These are phyloP conservation scores for Nanorana parkeri DNA, from an alignment of 2,113 vertebrate species.

Conservation along the genomic window DNA sequence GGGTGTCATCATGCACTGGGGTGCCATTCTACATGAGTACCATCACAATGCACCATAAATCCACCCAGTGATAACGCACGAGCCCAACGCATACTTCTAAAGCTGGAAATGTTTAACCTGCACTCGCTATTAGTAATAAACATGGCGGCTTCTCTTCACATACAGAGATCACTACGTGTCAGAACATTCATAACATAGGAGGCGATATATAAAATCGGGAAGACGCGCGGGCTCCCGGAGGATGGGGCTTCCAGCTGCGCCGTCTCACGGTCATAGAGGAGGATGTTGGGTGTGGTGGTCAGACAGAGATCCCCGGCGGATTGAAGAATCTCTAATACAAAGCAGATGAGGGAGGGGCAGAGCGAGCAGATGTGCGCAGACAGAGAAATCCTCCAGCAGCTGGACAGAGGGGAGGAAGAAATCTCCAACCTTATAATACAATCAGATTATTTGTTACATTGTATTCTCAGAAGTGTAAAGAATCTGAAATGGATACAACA, in stretches of 20 bases:
- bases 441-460: no score
- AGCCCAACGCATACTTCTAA: no score
- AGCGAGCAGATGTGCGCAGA: not conserved
- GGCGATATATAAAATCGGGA: not conserved
- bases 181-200: not conserved
- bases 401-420: not conserved
- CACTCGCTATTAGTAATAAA: no score
- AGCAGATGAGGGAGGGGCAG: not conserved
- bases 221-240: not conserved
- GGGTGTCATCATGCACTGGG: no score
- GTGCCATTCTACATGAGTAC: no score
- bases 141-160: no score
- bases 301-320: conserved; percentile 3
- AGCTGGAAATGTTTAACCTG: no score
- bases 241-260: conserved; percentile 5
- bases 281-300: conserved; percentile 14
- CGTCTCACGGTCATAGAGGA: conserved; percentile 5
- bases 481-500: no score
- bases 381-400: not conserved
- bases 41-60: no score
- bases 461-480: no score
- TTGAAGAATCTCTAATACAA: conserved; percentile 32
- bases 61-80: no score
- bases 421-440: no score
- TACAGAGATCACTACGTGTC: not conserved